Percentiles rank a stretch among this genome's conserved stretches.
phyloP scores from a whole-genome alignment of 2,888 invertebrate genomes.

The Eledone cirrhosa region DNA sequence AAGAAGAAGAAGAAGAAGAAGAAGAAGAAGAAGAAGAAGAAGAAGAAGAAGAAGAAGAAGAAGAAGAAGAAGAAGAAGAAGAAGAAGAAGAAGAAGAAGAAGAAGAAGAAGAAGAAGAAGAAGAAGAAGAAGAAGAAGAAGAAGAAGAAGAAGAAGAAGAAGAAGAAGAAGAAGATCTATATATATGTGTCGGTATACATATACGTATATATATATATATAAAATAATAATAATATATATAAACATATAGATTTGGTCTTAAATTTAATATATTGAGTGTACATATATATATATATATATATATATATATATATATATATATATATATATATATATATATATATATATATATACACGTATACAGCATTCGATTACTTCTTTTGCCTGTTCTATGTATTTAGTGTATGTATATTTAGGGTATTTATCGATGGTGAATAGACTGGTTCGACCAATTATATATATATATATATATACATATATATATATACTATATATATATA shows the following conservation, averaged over 20 bases:
- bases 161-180: conserved; percentile 1
- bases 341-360: background rate
- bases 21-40: conserved; percentile 6
- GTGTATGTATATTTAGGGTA: too few relatives aligned
- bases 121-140: conserved; percentile 6
- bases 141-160: conserved; percentile 6
- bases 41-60: conserved; percentile 6
- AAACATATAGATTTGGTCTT: background rate
- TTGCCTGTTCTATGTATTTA: too few relatives aligned
- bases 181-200: background rate
- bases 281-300: background rate
- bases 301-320: background rate
- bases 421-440: too few relatives aligned
- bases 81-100: background rate
- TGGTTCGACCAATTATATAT: background rate
- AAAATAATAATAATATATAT: background rate
- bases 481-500: too few relatives aligned
- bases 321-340: conserved; percentile 1
- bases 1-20: conserved; percentile 6
- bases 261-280: background rate
- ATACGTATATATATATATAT: background rate
- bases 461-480: conserved; percentile 7
- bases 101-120: background rate
- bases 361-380: too few relatives aligned
- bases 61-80: background rate